phyloP scores from a whole-genome alignment of 2,797 vertebrate species.

The Tapera naevia region DNA sequence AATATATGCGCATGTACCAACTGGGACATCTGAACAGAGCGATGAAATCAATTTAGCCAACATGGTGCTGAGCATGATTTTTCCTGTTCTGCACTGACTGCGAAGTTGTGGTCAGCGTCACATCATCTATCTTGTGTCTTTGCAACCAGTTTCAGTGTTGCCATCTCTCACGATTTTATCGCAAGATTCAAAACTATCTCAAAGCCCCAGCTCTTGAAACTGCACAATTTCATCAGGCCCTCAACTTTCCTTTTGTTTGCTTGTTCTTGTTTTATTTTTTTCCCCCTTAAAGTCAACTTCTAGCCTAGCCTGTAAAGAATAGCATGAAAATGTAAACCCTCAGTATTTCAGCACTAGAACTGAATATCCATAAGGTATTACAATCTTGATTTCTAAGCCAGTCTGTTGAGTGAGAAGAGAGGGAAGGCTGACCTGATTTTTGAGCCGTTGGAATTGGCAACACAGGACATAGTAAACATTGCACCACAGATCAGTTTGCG shows the following conservation, averaged over 20 bases:
- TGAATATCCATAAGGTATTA: conserved; percentile 19
- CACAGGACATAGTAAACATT: not conserved
- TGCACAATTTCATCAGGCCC: conserved; percentile 8
- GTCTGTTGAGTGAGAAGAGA: not conserved
- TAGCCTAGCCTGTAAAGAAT: not conserved
- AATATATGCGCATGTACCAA: not conserved
- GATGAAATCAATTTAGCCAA: conserved; percentile 55
- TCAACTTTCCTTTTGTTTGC: conserved; percentile 16
- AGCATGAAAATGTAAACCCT: not conserved
- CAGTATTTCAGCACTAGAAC: not conserved
- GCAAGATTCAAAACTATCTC: conserved; percentile 25
- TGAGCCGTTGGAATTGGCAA: conserved; percentile 22
- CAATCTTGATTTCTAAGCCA: conserved; percentile 44
- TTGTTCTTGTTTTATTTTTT: not conserved
- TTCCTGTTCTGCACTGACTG: conserved; percentile 59
- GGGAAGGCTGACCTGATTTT: conserved; percentile 51
- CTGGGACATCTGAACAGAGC: not conserved
- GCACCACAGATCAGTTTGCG: conserved; percentile 26
- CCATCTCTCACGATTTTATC: conserved; percentile 58
- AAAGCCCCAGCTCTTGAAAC: conserved; percentile 43
- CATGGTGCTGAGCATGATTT: conserved; percentile 54
- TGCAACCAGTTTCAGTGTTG: conserved; percentile 49
- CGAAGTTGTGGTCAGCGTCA: conserved; percentile 44
- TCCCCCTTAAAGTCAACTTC: not conserved
- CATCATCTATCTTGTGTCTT: conserved; percentile 33